phyloP scores from a whole-genome alignment of 2,888 invertebrate genomes.

The Heliconius ismenius region DNA sequence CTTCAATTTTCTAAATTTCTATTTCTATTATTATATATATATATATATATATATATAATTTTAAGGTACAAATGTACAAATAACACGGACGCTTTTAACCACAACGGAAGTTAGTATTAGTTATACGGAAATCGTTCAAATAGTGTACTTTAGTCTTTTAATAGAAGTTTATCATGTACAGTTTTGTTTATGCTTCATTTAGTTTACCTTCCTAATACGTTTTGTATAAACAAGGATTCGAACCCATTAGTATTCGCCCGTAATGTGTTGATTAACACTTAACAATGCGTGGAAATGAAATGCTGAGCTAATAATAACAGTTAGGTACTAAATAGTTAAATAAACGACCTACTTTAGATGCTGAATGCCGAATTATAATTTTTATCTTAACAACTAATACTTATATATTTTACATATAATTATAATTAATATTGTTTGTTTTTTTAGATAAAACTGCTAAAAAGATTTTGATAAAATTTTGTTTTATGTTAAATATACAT shows the following conservation, averaged over 20 bases:
- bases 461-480: too few relatives aligned
- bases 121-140: background rate
- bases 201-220: background rate
- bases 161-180: background rate
- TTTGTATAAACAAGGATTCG: slow-evolving; percentile 14
- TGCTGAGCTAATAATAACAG: background rate
- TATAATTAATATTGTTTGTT: too few relatives aligned
- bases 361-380: background rate
- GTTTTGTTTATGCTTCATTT: slow-evolving; percentile 3
- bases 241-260: slow-evolving; percentile 25
- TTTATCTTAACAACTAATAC: background rate
- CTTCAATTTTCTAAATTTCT: too few relatives aligned
- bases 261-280: slow-evolving; percentile 30
- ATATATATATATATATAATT: background rate
- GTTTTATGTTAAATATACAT: too few relatives aligned
- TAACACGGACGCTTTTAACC: background rate
- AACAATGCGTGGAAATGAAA: slow-evolving; percentile 15
- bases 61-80: background rate
- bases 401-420: background rate
- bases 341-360: slow-evolving; percentile 1
- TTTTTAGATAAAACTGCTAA: too few relatives aligned
- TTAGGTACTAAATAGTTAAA: background rate
- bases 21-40: too few relatives aligned
- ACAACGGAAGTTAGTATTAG: slow-evolving; percentile 2
- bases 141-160: slow-evolving; percentile 1